These are phyloP conservation scores for Scatophagus argus DNA, from an alignment of 2,113 vertebrate species.

Conservation along the genomic window DNA sequence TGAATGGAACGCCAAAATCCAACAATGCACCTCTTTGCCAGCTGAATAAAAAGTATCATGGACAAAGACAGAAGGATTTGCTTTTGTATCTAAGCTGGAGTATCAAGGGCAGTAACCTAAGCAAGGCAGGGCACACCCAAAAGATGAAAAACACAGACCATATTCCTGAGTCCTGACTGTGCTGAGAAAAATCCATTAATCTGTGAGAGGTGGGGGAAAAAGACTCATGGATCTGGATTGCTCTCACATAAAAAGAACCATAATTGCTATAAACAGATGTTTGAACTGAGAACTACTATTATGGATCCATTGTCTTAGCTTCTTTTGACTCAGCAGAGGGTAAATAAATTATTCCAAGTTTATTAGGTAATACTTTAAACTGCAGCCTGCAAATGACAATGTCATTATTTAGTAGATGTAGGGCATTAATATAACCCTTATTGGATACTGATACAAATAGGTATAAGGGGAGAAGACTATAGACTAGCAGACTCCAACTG, in stretches of 20 bases:
- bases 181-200: constrained; percentile 23
- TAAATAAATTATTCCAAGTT: not conserved
- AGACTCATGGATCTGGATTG: constrained; percentile 1
- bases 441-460: not conserved
- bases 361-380: not conserved
- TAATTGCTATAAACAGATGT: constrained; percentile 19
- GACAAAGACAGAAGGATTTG: constrained; percentile 51
- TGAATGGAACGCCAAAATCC: constrained; percentile 47
- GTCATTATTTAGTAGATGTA: not conserved
- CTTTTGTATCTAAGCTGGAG: constrained; percentile 41
- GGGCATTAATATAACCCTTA: not conserved
- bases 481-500: not conserved
- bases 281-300: not conserved
- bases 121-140: constrained; percentile 55
- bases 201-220: constrained; percentile 16
- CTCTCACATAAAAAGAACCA: constrained; percentile 1
- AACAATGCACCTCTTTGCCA: constrained; percentile 51
- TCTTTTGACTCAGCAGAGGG: not conserved
- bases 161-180: constrained; percentile 35
- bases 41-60: constrained; percentile 5
- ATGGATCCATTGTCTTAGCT: not conserved
- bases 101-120: constrained; percentile 39
- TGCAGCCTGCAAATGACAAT: not conserved
- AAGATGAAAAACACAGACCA: constrained; percentile 43
- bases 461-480: not conserved